Conservation (phyloP, 2,888 invertebrate species). For the Brachyopa scutellaris region DNA sequence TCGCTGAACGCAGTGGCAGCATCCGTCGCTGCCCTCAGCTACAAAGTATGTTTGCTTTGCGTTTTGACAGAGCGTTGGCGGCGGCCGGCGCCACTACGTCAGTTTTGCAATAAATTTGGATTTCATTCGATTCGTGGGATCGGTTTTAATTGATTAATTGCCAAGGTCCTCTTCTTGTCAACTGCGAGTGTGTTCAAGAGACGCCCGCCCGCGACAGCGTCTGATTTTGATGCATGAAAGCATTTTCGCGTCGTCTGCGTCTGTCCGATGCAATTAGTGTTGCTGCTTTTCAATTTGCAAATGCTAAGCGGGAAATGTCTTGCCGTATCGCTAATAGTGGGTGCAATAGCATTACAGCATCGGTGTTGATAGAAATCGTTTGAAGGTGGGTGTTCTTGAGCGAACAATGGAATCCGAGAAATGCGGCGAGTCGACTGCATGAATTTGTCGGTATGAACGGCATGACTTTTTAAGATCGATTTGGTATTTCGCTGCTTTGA, state of each 20-base stretch:
- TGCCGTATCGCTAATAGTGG: not conserved
- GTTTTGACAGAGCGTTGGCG: constrained; percentile 46
- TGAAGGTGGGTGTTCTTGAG: constrained; percentile 13
- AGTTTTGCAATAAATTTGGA: constrained; percentile 67
- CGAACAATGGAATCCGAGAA: constrained; percentile 32
- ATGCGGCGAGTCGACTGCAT: constrained; percentile 23
- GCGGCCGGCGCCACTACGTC: constrained; percentile 65
- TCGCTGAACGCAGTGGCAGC: constrained; percentile 21
- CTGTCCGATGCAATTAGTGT: constrained; percentile 63
- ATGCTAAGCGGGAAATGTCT: constrained; percentile 48
- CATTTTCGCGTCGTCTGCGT: constrained; percentile 29
- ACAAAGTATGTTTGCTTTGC: constrained; percentile 18
- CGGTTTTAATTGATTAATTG: constrained; percentile 65
- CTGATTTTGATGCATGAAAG: constrained; percentile 13
- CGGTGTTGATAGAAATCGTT: constrained; percentile 56
- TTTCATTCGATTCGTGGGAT: constrained; percentile 33
- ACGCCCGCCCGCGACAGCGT: constrained; percentile 26
- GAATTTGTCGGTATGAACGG: constrained; percentile 50
- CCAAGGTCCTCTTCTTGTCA: constrained; percentile 54
- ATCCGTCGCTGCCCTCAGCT: constrained; percentile 13
- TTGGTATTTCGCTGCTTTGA: constrained; percentile 24
- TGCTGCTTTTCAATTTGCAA: constrained; percentile 27
- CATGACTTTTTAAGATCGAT: constrained; percentile 25
- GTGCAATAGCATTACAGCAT: constrained; percentile 36
- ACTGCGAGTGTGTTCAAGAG: constrained; percentile 5